Conservation (phyloP, 1,140 invertebrate species). For the Rhopalosiphum maidis region DNA sequence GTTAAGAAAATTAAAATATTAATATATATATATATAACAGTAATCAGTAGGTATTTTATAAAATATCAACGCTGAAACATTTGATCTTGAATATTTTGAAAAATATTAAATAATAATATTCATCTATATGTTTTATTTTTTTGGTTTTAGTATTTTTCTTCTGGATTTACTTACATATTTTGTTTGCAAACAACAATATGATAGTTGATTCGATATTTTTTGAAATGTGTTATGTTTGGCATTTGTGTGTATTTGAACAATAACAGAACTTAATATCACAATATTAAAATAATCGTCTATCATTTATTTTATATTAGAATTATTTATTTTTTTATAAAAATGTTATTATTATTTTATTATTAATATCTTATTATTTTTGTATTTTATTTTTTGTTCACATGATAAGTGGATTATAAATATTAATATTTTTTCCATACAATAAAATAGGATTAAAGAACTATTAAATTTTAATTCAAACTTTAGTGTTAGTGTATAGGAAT, state of each 20-base stretch:
- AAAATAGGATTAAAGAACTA: not conserved
- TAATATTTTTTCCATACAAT: not conserved
- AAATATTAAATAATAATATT: not conserved
- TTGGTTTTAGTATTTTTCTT: not conserved
- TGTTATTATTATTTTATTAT: no score
- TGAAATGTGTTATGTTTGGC: not conserved
- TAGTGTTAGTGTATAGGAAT: not conserved
- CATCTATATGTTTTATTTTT: not conserved
- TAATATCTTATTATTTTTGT: no score
- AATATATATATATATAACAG: no score
- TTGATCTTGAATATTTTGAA: not conserved
- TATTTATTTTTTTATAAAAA: no score
- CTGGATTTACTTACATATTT: not conserved
- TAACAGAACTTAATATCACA: not conserved
- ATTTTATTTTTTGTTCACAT: not conserved
- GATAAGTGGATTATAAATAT: not conserved
- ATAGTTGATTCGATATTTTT: not conserved
- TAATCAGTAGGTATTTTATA: not conserved
- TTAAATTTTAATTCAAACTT: not conserved
- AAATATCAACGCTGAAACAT: not conserved
- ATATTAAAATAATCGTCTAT: not conserved
- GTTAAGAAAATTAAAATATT: not conserved
- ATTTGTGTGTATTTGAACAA: not conserved
- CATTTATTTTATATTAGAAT: not conserved
- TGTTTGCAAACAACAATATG: not conserved